phyloP scores from a whole-genome alignment of 2,797 vertebrate species.

The Takifugu rubripes region DNA sequence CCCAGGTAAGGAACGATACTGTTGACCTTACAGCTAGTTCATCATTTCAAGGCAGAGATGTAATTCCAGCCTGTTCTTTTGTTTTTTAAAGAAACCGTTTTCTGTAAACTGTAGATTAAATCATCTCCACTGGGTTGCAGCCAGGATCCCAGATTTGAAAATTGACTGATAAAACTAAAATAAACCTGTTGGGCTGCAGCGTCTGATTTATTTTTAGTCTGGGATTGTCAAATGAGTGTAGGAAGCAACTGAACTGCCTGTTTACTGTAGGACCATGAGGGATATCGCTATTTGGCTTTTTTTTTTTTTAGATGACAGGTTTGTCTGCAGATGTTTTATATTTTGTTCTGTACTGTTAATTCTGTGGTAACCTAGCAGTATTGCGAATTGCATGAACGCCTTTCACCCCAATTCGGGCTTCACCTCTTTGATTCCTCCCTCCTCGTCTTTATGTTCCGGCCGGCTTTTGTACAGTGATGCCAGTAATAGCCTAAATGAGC shows the following conservation, averaged over 20 bases:
- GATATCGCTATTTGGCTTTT: conserved; percentile 20
- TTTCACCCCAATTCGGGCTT: conserved; percentile 2
- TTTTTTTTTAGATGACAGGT: conserved; percentile 16
- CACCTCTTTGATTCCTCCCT: conserved; percentile 26
- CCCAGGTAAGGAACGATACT: conserved; percentile 74
- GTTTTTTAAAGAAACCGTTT: no score
- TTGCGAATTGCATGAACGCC: background rate
- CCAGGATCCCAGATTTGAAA: conserved; percentile 13
- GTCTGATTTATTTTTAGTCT: conserved; percentile 15
- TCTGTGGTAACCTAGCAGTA: conserved; percentile 20
- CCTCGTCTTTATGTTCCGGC: conserved; percentile 3
- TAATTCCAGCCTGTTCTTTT: no score
- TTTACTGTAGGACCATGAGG: conserved; percentile 26
- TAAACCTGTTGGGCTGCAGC: conserved; percentile 27
- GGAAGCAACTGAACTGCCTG: conserved; percentile 35
- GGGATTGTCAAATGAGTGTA: conserved; percentile 32
- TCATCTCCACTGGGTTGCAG: background rate
- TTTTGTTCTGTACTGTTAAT: conserved; percentile 24
- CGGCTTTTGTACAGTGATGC: conserved; percentile 25
- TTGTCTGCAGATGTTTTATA: conserved; percentile 15
- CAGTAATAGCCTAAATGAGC: conserved; percentile 36
- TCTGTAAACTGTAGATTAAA: no score
- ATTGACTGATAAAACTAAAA: conserved; percentile 18
- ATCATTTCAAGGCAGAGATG: background rate
- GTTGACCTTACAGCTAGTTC: background rate